Evolutionary conservation across 1,140 invertebrate species (phyloP).

Genomic region (Trichonephila clavipes): DNA sequence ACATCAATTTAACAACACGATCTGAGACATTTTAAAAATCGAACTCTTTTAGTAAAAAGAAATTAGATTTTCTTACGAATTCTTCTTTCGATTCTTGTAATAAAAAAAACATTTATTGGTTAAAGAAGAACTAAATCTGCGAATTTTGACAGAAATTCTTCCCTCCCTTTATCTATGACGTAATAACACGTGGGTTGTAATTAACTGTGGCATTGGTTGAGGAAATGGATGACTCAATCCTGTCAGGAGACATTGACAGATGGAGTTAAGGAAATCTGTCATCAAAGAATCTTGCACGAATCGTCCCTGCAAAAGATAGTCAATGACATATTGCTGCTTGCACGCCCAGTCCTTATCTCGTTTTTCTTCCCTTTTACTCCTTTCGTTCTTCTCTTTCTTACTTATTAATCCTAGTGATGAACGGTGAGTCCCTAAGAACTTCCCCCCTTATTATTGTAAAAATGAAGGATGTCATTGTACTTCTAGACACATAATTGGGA

Average conservation of each 20-base stretch:
- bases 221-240: constrained; percentile 19
- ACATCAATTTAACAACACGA: no score
- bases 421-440: neutral
- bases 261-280: constrained; percentile 6
- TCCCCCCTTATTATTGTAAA: neutral
- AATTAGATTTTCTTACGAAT: no score
- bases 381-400: neutral
- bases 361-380: neutral
- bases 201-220: neutral
- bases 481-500: neutral
- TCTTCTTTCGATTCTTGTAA: no score
- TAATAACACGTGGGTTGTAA: neutral
- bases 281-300: constrained; percentile 10
- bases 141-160: no score
- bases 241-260: neutral
- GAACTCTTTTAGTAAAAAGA: no score
- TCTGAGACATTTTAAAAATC: no score
- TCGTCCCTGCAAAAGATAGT: neutral
- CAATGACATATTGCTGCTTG: constrained; percentile 49
- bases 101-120: no score
- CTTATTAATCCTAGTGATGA: neutral
- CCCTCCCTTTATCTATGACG: no score
- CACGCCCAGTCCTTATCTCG: constrained; percentile 17
- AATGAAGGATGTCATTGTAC: neutral
- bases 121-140: no score